These are phyloP conservation scores for Drosophila greeni DNA, from an alignment of 2,888 invertebrate species.

Conservation along the genomic window DNA sequence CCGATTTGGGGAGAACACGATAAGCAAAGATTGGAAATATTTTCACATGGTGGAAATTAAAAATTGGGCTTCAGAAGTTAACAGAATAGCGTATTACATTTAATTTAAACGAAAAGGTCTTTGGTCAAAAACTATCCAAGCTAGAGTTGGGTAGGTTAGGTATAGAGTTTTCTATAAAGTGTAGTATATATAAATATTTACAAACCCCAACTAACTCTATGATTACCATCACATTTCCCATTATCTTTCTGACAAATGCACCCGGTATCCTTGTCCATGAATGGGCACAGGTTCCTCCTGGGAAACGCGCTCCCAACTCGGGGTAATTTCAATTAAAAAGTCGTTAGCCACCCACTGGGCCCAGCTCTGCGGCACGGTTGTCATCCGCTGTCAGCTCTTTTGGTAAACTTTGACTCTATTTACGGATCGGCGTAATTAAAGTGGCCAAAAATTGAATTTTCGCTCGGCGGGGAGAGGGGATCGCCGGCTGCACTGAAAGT, in stretches of 20 bases:
- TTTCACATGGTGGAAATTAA: neutral
- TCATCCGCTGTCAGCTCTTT: constrained; percentile 20
- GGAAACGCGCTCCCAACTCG: constrained; percentile 2
- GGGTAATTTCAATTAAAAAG: constrained; percentile 43
- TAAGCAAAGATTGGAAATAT: neutral
- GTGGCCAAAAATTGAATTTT: constrained; percentile 46
- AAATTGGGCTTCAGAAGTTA: too few relatives aligned
- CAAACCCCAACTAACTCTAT: neutral
- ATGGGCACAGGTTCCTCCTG: neutral
- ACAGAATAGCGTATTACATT: too few relatives aligned
- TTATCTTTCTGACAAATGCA: constrained; percentile 1
- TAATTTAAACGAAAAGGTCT: too few relatives aligned
- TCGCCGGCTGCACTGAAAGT: constrained; percentile 44
- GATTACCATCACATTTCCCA: neutral
- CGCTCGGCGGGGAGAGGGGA: constrained; percentile 5
- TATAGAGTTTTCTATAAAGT: too few relatives aligned
- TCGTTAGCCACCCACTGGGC: constrained; percentile 38
- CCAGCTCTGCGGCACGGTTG: constrained; percentile 19
- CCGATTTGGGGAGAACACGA: neutral
- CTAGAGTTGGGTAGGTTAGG: too few relatives aligned
- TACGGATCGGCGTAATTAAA: constrained; percentile 52
- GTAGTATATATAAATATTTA: neutral
- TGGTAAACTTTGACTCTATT: constrained; percentile 63
- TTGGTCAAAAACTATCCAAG: too few relatives aligned
- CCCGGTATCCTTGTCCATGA: neutral